These are phyloP conservation scores for Thunnus thynnus DNA, from an alignment of 2,113 vertebrate species.

Conservation along the genomic window DNA sequence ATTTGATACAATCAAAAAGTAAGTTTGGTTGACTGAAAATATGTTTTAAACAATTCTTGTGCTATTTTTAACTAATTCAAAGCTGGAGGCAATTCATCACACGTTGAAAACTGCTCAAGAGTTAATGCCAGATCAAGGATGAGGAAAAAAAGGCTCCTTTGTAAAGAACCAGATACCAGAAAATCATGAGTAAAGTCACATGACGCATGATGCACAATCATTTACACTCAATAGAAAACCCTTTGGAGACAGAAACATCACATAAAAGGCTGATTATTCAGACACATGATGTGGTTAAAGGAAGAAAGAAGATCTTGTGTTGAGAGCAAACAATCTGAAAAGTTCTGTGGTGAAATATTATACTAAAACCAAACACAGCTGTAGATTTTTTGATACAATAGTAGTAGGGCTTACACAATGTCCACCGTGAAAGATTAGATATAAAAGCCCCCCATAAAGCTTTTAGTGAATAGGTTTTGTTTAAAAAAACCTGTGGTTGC, in stretches of 20 bases:
- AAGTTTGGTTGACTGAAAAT: too few relatives aligned
- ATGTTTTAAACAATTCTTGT: neutral
- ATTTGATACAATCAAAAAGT: neutral
- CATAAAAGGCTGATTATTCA: neutral
- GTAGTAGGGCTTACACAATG: neutral
- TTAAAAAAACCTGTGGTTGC: neutral
- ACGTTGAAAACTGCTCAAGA: neutral
- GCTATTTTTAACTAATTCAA: neutral
- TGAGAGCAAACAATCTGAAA: neutral
- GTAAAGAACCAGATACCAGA: neutral
- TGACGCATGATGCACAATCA: slow-evolving; percentile 6
- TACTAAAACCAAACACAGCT: slow-evolving; percentile 10
- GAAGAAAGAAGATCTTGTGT: neutral
- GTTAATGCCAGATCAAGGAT: slow-evolving; percentile 19
- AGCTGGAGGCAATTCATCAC: neutral
- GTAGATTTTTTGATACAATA: neutral
- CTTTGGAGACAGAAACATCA: neutral
- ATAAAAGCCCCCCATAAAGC: neutral
- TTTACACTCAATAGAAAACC: neutral
- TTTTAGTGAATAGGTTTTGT: neutral
- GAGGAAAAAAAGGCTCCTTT: slow-evolving; percentile 8
- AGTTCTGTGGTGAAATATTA: neutral
- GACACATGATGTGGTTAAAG: neutral
- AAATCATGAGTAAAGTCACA: slow-evolving; percentile 25
- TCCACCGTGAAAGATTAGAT: neutral